Base-by-base conservation (phyloP, 2,888 invertebrate species). In the Drosophila acutilabella region DNA sequence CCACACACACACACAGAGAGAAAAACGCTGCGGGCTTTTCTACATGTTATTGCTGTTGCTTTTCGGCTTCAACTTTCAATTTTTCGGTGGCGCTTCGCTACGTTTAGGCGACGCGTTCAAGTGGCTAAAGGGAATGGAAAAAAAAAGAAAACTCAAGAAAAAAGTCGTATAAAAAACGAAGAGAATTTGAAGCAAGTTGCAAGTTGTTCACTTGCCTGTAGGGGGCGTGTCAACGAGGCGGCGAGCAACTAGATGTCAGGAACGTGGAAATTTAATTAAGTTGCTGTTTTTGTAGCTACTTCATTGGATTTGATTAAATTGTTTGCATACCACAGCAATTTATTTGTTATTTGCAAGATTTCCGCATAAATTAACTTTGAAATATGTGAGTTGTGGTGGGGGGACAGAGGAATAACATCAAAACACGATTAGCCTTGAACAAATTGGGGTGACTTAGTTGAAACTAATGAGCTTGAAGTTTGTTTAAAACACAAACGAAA, bases 231-330 rank as follows among this genome's bases (percentile, higher is more conserved):
- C 66, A 60, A 40, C 58, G 11, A 44, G 47, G 59, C 45, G 33
- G 48, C 26, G n/a, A 36, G 56, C 57, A 16, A 53, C 68, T 74
- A 56, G 18, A 57, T 57, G 81, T 62, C 56, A 67, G 53, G 68
- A 76, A 60, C 64, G 79, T 76, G 81, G 59, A 77, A 86, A 86
- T 82, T 82, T 87, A 82, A 82, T 82, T 82, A 87, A 81, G 67
- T 71, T 69, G 61, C 51, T 76, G 54, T 50, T 69, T 64, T 30
- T 53, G 61, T 45, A 44, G 48, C 38, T 48, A 40, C 48, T 67
- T 38, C 41, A 38, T 30, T 38, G 57, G 60, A 80, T 82, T 87
- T 87, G 80, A 82, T 87, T 84, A 77, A 77, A 77, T 77, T 78
- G 78, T 78, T 77, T 78, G 74, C 64, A 77, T 74, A 71, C 76